A percentile compares a stretch with the other conserved stretches of the same genome.
phyloP scores from a whole-genome alignment of 2,797 vertebrate genomes.

The Carcharodon carcharias region DNA sequence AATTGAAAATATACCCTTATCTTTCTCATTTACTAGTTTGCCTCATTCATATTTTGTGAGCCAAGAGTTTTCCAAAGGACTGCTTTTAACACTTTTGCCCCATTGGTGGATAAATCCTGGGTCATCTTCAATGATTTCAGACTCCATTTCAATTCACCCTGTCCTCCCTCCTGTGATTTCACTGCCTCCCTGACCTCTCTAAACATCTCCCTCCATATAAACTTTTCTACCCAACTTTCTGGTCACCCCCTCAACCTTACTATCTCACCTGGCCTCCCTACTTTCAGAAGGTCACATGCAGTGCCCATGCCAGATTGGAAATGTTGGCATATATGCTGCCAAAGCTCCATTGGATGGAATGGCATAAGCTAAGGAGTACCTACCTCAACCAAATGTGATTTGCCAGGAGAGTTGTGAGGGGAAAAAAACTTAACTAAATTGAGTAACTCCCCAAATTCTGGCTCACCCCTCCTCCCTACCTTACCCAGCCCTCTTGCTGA shows the following conservation, averaged over 20 bases:
- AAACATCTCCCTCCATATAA: not conserved
- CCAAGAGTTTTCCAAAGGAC: not conserved
- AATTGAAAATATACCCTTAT: not conserved
- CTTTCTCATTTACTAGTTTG: not conserved
- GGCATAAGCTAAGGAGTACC: too few relatives aligned
- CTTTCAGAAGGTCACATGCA: not conserved
- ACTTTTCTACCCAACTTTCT: not conserved
- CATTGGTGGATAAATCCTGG: not conserved
- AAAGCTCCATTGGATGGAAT: not conserved
- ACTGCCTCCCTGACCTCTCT: not conserved
- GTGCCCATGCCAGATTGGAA: not conserved
- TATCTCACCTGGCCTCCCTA: not conserved
- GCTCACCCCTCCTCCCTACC: not conserved
- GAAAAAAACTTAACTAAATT: not conserved
- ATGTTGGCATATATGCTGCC: not conserved
- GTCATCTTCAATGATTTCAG: not conserved
- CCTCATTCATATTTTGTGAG: not conserved
- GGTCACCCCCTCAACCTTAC: not conserved
- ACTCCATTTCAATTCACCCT: not conserved
- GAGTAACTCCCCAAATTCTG: not conserved
- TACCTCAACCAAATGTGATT: not conserved
- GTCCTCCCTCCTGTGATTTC: not conserved
- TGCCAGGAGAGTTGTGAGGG: not conserved
- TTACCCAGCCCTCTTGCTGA: too few relatives aligned
- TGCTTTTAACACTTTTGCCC: not conserved